Conservation (phyloP, 1,140 invertebrate species). For the Venturia canescens region DNA sequence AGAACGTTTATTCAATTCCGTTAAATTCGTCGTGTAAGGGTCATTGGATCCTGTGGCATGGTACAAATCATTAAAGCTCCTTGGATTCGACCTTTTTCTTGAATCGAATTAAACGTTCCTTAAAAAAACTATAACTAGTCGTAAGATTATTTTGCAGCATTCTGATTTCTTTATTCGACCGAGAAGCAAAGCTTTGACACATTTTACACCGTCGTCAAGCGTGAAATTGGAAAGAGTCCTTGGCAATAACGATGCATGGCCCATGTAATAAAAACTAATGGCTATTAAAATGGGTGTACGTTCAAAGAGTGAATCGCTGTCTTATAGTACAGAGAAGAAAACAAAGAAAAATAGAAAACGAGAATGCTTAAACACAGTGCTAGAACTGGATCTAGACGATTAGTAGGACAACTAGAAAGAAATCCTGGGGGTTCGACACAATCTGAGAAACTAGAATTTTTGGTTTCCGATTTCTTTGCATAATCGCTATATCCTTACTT, state of each 20-base stretch:
- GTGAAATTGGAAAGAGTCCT: neutral
- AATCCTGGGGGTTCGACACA: conserved; percentile 22
- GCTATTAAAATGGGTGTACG: neutral
- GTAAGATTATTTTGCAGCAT: no score
- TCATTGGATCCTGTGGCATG: neutral
- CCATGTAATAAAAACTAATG: neutral
- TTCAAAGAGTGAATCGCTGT: neutral
- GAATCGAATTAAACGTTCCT: no score
- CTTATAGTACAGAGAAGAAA: neutral
- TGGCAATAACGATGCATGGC: neutral
- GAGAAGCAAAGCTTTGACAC: no score
- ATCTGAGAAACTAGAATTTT: conserved; percentile 44
- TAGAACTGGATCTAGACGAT: neutral
- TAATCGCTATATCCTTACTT: conserved; percentile 35
- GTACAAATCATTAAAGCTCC: neutral
- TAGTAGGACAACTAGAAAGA: conserved; percentile 47
- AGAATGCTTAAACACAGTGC: neutral
- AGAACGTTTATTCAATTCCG: neutral
- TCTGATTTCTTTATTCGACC: no score
- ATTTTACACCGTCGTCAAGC: neutral
- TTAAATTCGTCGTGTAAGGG: no score
- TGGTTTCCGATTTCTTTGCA: conserved; percentile 38
- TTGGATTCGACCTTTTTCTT: neutral
- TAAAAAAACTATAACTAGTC: no score
- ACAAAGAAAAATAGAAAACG: neutral